These are phyloP conservation scores for Oncopodura yosiiana DNA, from an alignment of 1,140 invertebrate genomes.

Conservation along the genomic window DNA sequence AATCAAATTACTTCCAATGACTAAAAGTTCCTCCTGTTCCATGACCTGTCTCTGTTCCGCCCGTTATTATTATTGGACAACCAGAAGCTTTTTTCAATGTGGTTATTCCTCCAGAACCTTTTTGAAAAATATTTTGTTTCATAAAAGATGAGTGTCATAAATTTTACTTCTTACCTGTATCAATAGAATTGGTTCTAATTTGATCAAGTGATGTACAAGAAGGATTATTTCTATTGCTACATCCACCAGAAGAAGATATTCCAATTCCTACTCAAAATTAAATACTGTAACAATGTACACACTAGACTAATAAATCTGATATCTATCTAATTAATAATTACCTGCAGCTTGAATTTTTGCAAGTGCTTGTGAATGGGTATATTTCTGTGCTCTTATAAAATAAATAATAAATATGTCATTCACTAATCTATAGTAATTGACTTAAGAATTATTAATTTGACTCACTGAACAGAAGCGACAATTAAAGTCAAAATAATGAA, in stretches of 20 bases:
- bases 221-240: conserved; percentile 25
- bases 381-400: conserved; percentile 11
- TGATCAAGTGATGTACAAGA: conserved; percentile 28
- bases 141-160: too few relatives aligned
- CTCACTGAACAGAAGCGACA: too few relatives aligned
- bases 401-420: too few relatives aligned
- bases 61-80: conserved; percentile 24
- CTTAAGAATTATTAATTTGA: too few relatives aligned
- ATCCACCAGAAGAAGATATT: conserved; percentile 25
- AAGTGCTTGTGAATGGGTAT: conserved; percentile 19
- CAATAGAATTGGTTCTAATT: conserved; percentile 17
- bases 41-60: conserved; percentile 31
- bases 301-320: background rate
- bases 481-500: too few relatives aligned
- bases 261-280: conserved; percentile 17
- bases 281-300: too few relatives aligned
- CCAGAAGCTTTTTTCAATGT: conserved; percentile 25
- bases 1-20: too few relatives aligned
- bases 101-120: conserved; percentile 1
- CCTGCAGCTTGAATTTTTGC: conserved; percentile 17
- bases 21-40: conserved; percentile 25
- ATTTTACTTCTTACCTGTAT: too few relatives aligned
- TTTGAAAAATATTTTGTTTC: too few relatives aligned
- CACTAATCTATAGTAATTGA: too few relatives aligned
- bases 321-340: background rate